Evolutionary conservation across 2,113 vertebrate genomes (phyloP).

Genomic region (Misgurnus anguillicaudatus): DNA sequence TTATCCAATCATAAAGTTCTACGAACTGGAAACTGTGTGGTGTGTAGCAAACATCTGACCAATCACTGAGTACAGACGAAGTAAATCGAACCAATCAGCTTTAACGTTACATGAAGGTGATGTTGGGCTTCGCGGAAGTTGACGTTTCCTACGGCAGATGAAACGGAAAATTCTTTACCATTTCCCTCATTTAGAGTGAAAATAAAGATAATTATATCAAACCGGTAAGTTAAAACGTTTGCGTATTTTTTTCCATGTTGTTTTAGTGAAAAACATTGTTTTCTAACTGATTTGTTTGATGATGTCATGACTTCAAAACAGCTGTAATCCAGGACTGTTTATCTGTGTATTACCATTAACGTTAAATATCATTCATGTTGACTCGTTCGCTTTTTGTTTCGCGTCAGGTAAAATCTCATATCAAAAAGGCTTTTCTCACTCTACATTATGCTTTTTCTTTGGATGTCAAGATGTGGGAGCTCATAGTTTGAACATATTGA

Average conservation of each 20-base stretch:
- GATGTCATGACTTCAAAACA: background rate
- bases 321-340: too few relatives aligned
- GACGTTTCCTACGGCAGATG: background rate
- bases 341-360: background rate
- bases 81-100: background rate
- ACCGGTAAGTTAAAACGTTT: background rate
- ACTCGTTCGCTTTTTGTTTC: too few relatives aligned
- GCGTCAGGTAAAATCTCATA: too few relatives aligned
- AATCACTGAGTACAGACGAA: conserved; percentile 18
- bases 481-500: too few relatives aligned
- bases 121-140: conserved; percentile 39
- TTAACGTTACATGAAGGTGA: background rate
- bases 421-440: too few relatives aligned
- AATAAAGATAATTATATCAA: background rate
- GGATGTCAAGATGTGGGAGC: too few relatives aligned
- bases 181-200: background rate
- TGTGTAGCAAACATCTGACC: conserved; percentile 8
- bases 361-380: too few relatives aligned
- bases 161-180: background rate
- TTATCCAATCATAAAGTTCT: conserved; percentile 42
- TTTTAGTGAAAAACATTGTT: background rate
- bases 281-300: background rate
- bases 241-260: background rate
- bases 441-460: too few relatives aligned
- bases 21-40: conserved; percentile 37